These are phyloP conservation scores for Poecilus cupreus DNA, from an alignment of 2,888 invertebrate species.

Conservation along the genomic window DNA sequence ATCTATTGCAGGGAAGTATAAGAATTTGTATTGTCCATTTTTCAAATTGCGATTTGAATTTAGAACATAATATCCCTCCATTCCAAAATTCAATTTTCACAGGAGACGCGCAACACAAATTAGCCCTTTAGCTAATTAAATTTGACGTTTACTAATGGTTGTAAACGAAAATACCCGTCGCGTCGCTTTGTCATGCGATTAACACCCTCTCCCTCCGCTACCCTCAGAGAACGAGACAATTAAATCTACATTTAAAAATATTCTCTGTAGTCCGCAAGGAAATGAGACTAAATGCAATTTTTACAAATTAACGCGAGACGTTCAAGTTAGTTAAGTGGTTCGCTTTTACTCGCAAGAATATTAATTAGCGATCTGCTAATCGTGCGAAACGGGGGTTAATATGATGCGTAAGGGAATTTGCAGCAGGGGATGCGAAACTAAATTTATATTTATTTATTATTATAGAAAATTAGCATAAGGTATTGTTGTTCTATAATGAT, in stretches of 20 bases:
- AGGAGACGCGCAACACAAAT: not conserved
- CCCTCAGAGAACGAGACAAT: not conserved
- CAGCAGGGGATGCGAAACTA: too few species aligned
- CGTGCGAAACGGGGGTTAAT: too few species aligned
- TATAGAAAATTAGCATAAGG: too few species aligned
- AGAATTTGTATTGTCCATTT: too few species aligned
- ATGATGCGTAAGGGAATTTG: too few species aligned
- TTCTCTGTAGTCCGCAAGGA: not conserved
- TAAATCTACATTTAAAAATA: conserved; percentile 4
- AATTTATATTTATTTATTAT: too few species aligned
- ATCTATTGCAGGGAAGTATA: too few species aligned
- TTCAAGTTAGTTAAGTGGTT: not conserved
- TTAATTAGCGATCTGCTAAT: too few species aligned
- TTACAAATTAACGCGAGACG: not conserved
- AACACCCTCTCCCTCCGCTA: not conserved
- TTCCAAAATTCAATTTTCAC: not conserved
- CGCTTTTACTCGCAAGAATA: too few species aligned
- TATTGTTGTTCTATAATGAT: too few species aligned
- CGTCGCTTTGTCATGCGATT: not conserved
- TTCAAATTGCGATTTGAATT: too few species aligned
- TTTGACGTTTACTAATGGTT: conserved; percentile 11
- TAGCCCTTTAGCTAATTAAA: conserved; percentile 16
- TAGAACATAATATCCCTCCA: too few species aligned
- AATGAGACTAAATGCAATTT: not conserved
- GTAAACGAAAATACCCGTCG: not conserved